phyloP scores from a whole-genome alignment of 2,888 invertebrate species.

The Eremobia ochroleuca region DNA sequence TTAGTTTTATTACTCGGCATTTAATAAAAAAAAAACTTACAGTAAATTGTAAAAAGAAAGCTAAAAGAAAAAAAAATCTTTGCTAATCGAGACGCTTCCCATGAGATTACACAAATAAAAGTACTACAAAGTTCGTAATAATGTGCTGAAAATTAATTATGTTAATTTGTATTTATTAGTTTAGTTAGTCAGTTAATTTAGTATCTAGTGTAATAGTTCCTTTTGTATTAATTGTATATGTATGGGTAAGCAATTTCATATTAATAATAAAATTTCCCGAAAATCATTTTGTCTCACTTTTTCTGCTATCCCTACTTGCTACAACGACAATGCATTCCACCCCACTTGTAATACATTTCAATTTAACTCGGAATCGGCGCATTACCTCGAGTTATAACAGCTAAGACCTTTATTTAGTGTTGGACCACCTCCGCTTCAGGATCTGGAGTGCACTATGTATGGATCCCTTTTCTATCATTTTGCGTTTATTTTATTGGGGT shows the following conservation, averaged over 20 bases:
- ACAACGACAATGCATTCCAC: conserved; percentile 77
- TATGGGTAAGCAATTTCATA: too few species aligned
- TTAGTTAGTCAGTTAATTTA: too few species aligned
- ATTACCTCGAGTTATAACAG: conserved; percentile 75
- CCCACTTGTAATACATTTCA: conserved; percentile 81
- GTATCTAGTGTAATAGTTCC: too few species aligned
- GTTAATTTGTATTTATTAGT: too few species aligned
- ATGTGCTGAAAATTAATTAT: too few species aligned
- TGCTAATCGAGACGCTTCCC: too few species aligned
- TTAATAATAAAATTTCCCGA: neutral
- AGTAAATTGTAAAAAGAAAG: neutral
- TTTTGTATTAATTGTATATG: too few species aligned
- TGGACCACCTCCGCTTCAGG: conserved; percentile 67
- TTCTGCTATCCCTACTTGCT: conserved; percentile 47
- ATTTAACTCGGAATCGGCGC: conserved; percentile 76
- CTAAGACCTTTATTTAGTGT: conserved; percentile 72
- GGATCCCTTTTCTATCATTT: conserved; percentile 43
- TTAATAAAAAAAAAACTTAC: neutral
- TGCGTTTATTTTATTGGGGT: conserved; percentile 33
- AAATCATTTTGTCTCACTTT: neutral
- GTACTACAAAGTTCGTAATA: neutral
- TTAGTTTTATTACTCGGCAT: neutral
- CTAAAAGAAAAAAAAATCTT: too few species aligned
- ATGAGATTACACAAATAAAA: neutral
- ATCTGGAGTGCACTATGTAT: conserved; percentile 55